Evolutionary conservation across 2,888 invertebrate genomes (phyloP).

Genomic region (Epirrhoe tristata): DNA sequence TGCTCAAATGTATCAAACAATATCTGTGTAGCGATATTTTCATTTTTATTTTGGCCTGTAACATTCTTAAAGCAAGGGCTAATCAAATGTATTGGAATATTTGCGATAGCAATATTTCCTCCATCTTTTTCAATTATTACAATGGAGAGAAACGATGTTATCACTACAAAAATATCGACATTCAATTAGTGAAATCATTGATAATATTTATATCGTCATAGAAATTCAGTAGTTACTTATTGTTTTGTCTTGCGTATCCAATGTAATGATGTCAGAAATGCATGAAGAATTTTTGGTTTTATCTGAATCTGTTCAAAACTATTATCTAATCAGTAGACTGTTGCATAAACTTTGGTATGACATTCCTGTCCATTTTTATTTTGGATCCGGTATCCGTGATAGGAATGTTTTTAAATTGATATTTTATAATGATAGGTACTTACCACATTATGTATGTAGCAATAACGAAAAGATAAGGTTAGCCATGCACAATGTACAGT

Average conservation of each 20-base stretch:
- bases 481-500: background rate
- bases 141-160: background rate
- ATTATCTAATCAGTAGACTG: slow-evolving; percentile 11
- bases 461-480: too few relatives aligned
- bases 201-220: background rate
- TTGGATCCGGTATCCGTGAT: background rate
- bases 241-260: slow-evolving; percentile 4
- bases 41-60: background rate
- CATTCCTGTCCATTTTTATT: background rate
- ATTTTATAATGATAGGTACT: too few relatives aligned
- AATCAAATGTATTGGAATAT: background rate
- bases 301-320: slow-evolving; percentile 27
- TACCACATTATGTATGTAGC: too few relatives aligned
- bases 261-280: slow-evolving; percentile 39
- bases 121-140: background rate
- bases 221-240: background rate
- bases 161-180: background rate
- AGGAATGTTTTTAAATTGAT: background rate
- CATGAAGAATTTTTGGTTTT: slow-evolving; percentile 1
- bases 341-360: background rate
- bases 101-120: background rate
- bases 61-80: background rate
- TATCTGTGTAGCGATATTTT: slow-evolving; percentile 1
- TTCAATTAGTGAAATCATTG: slow-evolving; percentile 5
- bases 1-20: background rate